Base-by-base conservation (phyloP, 2,113 vertebrate species). In the Progne subis region DNA sequence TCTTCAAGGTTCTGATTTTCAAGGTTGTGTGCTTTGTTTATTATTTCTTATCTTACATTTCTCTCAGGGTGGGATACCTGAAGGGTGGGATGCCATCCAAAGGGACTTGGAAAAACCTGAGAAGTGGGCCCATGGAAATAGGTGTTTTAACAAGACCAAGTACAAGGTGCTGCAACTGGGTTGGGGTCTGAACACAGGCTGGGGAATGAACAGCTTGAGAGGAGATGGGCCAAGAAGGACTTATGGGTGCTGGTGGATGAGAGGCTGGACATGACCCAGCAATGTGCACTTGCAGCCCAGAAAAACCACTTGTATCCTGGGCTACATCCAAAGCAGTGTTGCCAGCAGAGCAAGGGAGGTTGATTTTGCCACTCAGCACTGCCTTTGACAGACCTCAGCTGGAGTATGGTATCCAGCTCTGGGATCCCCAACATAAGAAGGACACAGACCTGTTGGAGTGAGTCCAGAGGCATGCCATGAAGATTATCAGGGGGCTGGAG, bases 361-460 rank as follows among this genome's bases (percentile, higher is more conserved):
- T 5, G 20, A 63, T 43, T 55, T 25, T 61, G 12, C 20, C 14
- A 8, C 29, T 89, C n/a, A 53, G 14, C 29, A 53, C 16, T 60
- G 20, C 14, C 14, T 29, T 47, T 63, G 29, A 69, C 17, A 82
- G 34, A 56, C 5, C 2, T 20, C 47, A 76, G 2, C n/a, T 47
- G n/a, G 11, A 76, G 1, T 5, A 4, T 4, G 1, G 47, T 12
- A 55, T 14, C n/a, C 46, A 68, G 31, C 34, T 64, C 34, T 5
- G 2, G 37, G 34, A 31, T 41, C 14, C 8, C 7, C 34, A 72
- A 1, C 1, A 6, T 21, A 43, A n/a, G 24, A n/a, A 19, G 4
- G 25, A 41, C 5, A 6, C 18, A 20, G 59, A 37, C 31, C 6
- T 57, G 14, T 14, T 43, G 20, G 26, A 57, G 11, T 5, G 14